phyloP scores from a whole-genome alignment of 2,797 vertebrate genomes.

The Pipistrellus nathusii region DNA sequence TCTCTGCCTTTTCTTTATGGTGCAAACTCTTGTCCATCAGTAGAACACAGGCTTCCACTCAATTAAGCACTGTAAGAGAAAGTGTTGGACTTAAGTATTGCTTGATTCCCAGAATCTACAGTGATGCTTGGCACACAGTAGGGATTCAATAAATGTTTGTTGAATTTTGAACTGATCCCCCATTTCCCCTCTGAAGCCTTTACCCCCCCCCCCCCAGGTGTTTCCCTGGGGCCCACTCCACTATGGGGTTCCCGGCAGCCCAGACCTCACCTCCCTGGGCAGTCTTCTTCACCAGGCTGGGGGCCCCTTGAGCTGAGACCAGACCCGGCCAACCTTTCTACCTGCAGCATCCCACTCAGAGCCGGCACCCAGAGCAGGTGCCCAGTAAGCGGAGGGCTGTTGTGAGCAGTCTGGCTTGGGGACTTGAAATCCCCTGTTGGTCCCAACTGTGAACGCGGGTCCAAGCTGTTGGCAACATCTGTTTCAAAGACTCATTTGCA shows the following conservation, averaged over 20 bases:
- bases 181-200: neutral
- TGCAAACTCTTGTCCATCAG: neutral
- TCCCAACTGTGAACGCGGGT: constrained; percentile 30
- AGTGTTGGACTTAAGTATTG: neutral
- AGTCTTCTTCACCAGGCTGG: neutral
- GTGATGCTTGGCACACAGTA: neutral
- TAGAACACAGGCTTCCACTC: neutral
- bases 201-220: neutral
- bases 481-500: constrained; percentile 75
- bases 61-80: neutral
- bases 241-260: neutral
- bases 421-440: constrained; percentile 64
- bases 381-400: constrained; percentile 15
- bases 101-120: constrained; percentile 2
- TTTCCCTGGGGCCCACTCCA: neutral
- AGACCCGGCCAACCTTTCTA: neutral
- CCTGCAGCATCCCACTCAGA: neutral
- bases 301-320: neutral
- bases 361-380: constrained; percentile 53
- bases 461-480: constrained; percentile 79
- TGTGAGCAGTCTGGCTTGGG: constrained; percentile 53
- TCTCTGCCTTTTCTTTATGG: neutral
- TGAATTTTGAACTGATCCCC: constrained; percentile 30
- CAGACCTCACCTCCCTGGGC: neutral
- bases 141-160: constrained; percentile 12